A percentile compares a stretch with the other conserved stretches of the same genome.
Evolutionary conservation across 2,797 vertebrate genomes (phyloP).

Genomic region (Myiotriccus ornatus): DNA sequence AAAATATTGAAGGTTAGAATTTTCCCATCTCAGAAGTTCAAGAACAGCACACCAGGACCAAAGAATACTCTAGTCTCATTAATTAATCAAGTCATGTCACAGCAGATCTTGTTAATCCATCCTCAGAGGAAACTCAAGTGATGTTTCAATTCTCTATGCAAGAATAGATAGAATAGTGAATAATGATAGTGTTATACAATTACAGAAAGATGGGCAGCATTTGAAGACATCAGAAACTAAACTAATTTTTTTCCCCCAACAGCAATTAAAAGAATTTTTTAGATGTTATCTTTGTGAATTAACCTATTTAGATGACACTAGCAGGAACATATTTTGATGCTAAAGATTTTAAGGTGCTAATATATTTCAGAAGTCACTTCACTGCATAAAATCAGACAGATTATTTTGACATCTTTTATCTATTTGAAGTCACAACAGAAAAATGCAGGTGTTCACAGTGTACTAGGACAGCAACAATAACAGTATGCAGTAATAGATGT

Average conservation of each 20-base stretch:
- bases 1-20: conserved; percentile 74
- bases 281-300: neutral
- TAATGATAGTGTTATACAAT: conserved; percentile 60
- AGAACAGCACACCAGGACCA: conserved; percentile 61
- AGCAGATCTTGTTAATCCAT: conserved; percentile 74
- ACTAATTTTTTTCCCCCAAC: neutral
- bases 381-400: neutral
- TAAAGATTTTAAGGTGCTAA: neutral
- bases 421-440: neutral
- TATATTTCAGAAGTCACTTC: conserved; percentile 2
- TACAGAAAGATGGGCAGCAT: conserved; percentile 48
- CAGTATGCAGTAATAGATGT: neutral
- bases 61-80: conserved; percentile 71
- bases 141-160: conserved; percentile 74
- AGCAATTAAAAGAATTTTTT: neutral
- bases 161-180: conserved; percentile 70
- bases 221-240: conserved; percentile 35
- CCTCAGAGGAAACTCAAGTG: conserved; percentile 69
- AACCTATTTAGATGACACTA: neutral
- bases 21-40: conserved; percentile 71
- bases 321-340: neutral
- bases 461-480: neutral
- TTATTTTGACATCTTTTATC: neutral
- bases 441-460: neutral
- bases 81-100: conserved; percentile 75